These are phyloP conservation scores for Melipona quadrifasciata DNA, from an alignment of 1,140 invertebrate genomes.

Conservation along the genomic window DNA sequence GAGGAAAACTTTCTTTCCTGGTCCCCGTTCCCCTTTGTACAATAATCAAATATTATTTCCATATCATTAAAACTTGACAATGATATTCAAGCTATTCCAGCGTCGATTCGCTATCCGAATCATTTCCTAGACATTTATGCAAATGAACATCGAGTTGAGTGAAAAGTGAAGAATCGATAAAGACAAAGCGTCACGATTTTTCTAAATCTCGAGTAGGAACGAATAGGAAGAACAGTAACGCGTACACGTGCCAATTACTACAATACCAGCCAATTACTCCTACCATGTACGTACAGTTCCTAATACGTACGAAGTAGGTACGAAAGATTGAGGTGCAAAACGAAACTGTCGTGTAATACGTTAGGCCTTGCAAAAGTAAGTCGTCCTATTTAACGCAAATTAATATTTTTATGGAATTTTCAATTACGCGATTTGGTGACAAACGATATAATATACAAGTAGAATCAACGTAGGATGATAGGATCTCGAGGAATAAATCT, in stretches of 20 bases:
- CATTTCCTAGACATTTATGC: conserved; percentile 23
- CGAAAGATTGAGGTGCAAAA: too few species aligned
- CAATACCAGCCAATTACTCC: too few species aligned
- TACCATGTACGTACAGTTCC: too few species aligned
- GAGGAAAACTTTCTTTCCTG: background rate
- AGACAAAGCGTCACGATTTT: background rate
- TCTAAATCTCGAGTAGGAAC: background rate
- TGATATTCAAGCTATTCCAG: background rate
- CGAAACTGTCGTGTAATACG: too few species aligned
- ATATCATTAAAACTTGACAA: conserved; percentile 34
- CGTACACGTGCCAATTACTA: too few species aligned
- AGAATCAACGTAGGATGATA: background rate
- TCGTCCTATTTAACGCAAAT: background rate
- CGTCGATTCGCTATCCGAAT: background rate
- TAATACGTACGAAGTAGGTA: too few species aligned
- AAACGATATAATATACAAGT: background rate
- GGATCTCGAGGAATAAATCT: background rate
- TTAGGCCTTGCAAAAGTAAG: too few species aligned
- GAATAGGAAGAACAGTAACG: background rate
- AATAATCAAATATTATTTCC: conserved; percentile 42
- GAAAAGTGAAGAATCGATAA: background rate
- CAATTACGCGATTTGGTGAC: background rate
- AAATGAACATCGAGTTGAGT: background rate
- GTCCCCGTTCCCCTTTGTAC: background rate
- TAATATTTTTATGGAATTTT: background rate